These are phyloP conservation scores for Vidua chalybeata DNA, from an alignment of 2,113 vertebrate species.

Conservation along the genomic window DNA sequence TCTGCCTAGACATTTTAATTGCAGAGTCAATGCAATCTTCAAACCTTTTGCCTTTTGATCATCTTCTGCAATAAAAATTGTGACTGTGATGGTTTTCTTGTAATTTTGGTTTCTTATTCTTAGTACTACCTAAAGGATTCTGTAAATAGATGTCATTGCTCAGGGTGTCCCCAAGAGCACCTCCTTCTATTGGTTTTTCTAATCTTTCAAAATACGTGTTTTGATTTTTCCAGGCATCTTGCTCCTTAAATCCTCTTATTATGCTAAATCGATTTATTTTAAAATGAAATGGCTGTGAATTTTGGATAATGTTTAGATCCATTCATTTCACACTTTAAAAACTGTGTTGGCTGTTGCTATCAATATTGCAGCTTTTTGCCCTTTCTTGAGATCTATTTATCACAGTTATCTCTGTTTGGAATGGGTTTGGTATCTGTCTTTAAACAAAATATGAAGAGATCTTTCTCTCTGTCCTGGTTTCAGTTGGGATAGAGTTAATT, in stretches of 20 bases:
- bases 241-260: neutral
- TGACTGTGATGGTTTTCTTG: neutral
- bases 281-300: neutral
- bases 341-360: neutral
- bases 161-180: neutral
- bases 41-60: neutral
- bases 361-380: neutral
- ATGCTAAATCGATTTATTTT: neutral
- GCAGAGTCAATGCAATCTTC: neutral
- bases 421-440: neutral
- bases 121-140: neutral
- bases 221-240: neutral
- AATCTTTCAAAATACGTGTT: neutral
- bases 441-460: neutral
- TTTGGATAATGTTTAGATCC: neutral
- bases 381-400: neutral
- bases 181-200: neutral
- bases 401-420: neutral
- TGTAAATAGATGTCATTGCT: neutral
- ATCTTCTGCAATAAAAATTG: neutral
- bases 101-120: neutral
- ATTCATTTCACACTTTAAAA: neutral
- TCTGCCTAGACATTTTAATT: neutral
- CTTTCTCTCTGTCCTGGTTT: neutral
- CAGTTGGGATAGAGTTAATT: neutral